These are phyloP conservation scores for Penelope pileata DNA, from an alignment of 2,113 vertebrate genomes.

Conservation along the genomic window DNA sequence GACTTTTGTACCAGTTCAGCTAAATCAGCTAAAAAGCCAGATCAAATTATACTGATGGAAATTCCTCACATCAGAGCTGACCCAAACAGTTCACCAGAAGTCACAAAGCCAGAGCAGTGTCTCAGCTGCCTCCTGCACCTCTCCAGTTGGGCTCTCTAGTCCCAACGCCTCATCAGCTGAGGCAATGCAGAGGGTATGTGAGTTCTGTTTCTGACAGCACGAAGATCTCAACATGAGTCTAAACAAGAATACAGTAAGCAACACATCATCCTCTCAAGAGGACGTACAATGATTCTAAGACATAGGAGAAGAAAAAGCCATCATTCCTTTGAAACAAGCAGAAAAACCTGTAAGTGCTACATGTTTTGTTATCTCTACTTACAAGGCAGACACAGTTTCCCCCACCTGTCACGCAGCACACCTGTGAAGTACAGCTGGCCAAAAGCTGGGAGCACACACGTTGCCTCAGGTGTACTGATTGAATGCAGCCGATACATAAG, in stretches of 20 bases:
- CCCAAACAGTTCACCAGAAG: not conserved
- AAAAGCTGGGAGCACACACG: not conserved
- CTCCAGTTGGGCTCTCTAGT: not conserved
- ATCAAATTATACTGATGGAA: accelerated
- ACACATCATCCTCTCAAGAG: not conserved
- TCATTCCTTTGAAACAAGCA: not conserved
- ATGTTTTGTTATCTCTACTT: not conserved
- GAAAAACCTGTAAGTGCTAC: not conserved
- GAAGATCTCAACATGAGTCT: not conserved
- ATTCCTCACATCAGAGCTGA: not conserved
- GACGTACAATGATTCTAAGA: not conserved
- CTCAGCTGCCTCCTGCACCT: not conserved
- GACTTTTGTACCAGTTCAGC: not conserved
- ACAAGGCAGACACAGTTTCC: not conserved
- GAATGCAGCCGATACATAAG: not conserved
- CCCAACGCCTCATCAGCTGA: not conserved
- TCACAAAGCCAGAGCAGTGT: not conserved
- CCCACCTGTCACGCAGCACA: not conserved
- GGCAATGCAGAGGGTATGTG: accelerated
- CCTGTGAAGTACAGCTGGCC: not conserved
- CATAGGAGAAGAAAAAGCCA: not conserved
- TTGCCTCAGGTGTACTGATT: accelerated
- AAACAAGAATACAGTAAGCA: not conserved
- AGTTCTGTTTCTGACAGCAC: not conserved
- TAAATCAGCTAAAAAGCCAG: not conserved